phyloP scores from a whole-genome alignment of 2,888 invertebrate species.

The Pogonocherus hispidulus region DNA sequence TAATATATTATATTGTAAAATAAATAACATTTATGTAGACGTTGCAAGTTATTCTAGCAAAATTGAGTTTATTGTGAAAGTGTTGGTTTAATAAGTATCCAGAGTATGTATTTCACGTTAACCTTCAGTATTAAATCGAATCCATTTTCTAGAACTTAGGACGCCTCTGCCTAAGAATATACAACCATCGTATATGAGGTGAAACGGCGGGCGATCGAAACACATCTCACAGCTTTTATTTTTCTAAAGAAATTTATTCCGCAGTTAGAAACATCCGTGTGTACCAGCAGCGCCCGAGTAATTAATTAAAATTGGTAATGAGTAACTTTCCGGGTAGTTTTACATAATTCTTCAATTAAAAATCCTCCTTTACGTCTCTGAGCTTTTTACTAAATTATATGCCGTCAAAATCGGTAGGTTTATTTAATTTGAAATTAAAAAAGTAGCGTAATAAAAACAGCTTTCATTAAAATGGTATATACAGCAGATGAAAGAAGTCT shows the following conservation, averaged over 20 bases:
- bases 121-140: too few relatives aligned
- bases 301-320: slow-evolving; percentile 33
- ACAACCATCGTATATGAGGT: neutral
- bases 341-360: slow-evolving; percentile 27
- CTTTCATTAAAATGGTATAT: too few relatives aligned
- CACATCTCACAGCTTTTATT: slow-evolving; percentile 35
- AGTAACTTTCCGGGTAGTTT: slow-evolving; percentile 7
- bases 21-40: too few relatives aligned
- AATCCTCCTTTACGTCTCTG: slow-evolving; percentile 12
- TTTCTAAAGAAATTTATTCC: slow-evolving; percentile 35
- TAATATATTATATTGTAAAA: too few relatives aligned
- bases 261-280: slow-evolving; percentile 39
- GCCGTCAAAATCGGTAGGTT: neutral
- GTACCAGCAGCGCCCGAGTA: neutral
- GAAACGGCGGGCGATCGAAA: slow-evolving; percentile 19
- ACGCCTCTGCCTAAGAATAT: slow-evolving; percentile 12
- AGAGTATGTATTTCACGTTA: too few relatives aligned
- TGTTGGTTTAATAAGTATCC: too few relatives aligned
- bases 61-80: too few relatives aligned
- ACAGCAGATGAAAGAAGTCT: too few relatives aligned
- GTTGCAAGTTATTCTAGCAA: too few relatives aligned
- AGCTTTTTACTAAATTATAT: neutral
- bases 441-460: too few relatives aligned
- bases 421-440: too few relatives aligned
- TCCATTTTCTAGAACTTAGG: neutral